Evolutionary conservation across 2,888 invertebrate species (phyloP).

Genomic region (Lithosia quadra): DNA sequence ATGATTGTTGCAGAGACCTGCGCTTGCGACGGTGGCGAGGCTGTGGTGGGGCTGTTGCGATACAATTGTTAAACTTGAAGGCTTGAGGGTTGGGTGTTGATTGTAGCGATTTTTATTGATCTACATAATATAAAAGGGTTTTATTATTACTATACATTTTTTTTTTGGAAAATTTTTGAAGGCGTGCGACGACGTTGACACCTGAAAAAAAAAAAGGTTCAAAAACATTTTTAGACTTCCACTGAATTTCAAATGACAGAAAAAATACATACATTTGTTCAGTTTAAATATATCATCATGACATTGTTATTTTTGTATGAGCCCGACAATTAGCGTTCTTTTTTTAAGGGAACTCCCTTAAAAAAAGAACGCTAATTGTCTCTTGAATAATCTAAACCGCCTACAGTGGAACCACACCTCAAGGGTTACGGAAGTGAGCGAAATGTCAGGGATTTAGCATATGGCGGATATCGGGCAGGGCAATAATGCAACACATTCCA

Average conservation of each 20-base stretch:
- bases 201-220: too few relatives aligned
- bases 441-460: conserved; percentile 79
- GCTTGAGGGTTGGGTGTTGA: conserved; percentile 45
- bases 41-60: conserved; percentile 65
- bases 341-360: too few relatives aligned
- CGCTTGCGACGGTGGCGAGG: conserved; percentile 36
- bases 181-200: too few relatives aligned
- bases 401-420: conserved; percentile 30
- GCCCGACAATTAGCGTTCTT: too few relatives aligned
- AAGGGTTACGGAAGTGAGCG: conserved; percentile 69
- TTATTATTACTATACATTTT: too few relatives aligned
- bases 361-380: too few relatives aligned
- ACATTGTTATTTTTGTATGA: background rate
- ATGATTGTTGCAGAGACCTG: conserved; percentile 57
- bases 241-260: background rate
- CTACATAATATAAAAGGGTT: background rate
- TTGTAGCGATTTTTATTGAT: conserved; percentile 38
- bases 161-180: background rate
- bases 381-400: conserved; percentile 28
- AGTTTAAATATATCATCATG: background rate
- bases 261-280: background rate
- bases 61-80: conserved; percentile 65
- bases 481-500: conserved; percentile 46
- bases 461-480: conserved; percentile 58
- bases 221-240: background rate